Evolutionary conservation across 2,888 invertebrate genomes (phyloP).

Genomic region (Aromia moschata): DNA sequence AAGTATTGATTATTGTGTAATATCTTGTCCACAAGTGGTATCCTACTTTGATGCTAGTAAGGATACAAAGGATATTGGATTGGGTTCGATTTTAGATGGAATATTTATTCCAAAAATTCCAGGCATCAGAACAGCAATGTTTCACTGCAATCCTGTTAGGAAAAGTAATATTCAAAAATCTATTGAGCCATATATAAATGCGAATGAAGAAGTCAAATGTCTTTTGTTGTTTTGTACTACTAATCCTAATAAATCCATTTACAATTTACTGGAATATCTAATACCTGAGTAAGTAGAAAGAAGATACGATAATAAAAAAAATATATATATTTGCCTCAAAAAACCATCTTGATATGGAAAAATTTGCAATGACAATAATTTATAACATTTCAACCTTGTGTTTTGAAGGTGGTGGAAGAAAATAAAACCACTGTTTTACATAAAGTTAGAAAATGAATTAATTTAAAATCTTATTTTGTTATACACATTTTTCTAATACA

Average conservation of each 20-base stretch:
- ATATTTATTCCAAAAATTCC: constrained; percentile 53
- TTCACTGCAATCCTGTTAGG: constrained; percentile 47
- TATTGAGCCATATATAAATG: constrained; percentile 37
- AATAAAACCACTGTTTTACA: too few relatives aligned
- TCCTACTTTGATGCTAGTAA: constrained; percentile 45
- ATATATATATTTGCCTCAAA: too few relatives aligned
- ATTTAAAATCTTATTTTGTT: too few relatives aligned
- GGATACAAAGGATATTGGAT: constrained; percentile 32
- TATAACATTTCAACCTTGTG: too few relatives aligned
- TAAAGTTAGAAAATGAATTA: too few relatives aligned
- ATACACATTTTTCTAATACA: too few relatives aligned
- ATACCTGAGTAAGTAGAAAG: constrained; percentile 46
- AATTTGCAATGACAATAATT: too few relatives aligned
- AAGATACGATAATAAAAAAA: too few relatives aligned
- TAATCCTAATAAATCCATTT: constrained; percentile 39
- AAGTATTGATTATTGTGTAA: constrained; percentile 48
- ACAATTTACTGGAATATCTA: constrained; percentile 41
- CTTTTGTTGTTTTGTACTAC: constrained; percentile 48
- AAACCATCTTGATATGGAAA: too few relatives aligned
- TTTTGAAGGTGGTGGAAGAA: too few relatives aligned
- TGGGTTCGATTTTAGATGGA: constrained; percentile 45
- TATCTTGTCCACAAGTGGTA: constrained; percentile 51
- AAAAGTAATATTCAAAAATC: constrained; percentile 35
- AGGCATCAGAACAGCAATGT: constrained; percentile 48
- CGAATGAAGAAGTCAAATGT: constrained; percentile 49